phyloP scores from a whole-genome alignment of 2,888 invertebrate genomes.

The Reticulitermes lucifugus region DNA sequence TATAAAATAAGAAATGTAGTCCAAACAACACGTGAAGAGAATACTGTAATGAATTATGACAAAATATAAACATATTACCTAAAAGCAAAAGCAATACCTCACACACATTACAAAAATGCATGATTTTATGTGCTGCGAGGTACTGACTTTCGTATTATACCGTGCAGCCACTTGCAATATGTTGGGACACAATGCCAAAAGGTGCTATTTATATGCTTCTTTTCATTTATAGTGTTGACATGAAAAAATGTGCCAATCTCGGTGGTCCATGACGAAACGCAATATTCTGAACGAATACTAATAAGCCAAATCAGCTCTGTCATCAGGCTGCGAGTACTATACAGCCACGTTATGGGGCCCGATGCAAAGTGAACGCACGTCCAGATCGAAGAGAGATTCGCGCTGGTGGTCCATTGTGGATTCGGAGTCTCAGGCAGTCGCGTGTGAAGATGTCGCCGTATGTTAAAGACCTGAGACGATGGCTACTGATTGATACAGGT shows the following conservation, averaged over 20 bases:
- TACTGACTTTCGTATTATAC: too few relatives aligned
- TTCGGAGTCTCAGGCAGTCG: not conserved
- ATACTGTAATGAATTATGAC: too few relatives aligned
- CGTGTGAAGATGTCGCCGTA: constrained; percentile 6
- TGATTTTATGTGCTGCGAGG: too few relatives aligned
- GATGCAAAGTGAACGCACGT: not conserved
- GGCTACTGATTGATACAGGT: not conserved
- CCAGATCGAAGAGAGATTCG: not conserved
- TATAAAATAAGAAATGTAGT: too few relatives aligned
- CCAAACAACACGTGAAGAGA: too few relatives aligned
- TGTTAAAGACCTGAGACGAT: not conserved
- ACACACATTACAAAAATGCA: too few relatives aligned
- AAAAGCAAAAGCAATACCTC: too few relatives aligned
- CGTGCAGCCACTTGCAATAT: too few relatives aligned
- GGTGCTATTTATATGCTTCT: not conserved
- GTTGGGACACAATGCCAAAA: too few relatives aligned
- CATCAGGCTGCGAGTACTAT: not conserved
- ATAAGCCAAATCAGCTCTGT: not conserved
- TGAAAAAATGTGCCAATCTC: not conserved
- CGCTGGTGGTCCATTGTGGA: constrained; percentile 24
- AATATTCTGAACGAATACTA: not conserved
- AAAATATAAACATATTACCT: too few relatives aligned
- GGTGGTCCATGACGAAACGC: constrained; percentile 4
- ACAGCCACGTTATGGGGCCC: not conserved
- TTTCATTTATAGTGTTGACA: not conserved